These are phyloP conservation scores for honey bee (Apis mellifera) DNA, from an alignment of 1,140 invertebrate species.

Conservation along the genomic window Amel_HAv3.1 CM009931.2:24410501-24411000, in stretches of 20 bases:
- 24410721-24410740: conserved; percentile 82
- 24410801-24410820: conserved; percentile 69
- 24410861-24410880: conserved; percentile 8
- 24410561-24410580: background rate
- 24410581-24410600: background rate
- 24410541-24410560: background rate
- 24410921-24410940: no score
- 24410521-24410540: background rate
- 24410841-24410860: background rate
- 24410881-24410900: background rate
- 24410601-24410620: conserved; percentile 43
- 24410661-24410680: conserved; percentile 71
- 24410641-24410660: conserved; percentile 48
- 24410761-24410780: conserved; percentile 50
- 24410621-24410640: conserved; percentile 48
- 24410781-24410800: conserved; percentile 28
- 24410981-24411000: background rate
- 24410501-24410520: background rate
- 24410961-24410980: conserved; percentile 16
- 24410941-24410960: background rate
- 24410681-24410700: conserved; percentile 79
- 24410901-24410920: conserved; percentile 14
- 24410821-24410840: conserved; percentile 46
- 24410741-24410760: conserved; percentile 78
- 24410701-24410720: conserved; percentile 78